Percentiles rank a stretch among this genome's conserved stretches.
Conservation (phyloP, 2,113 vertebrate species). For the Sander vitreus region DNA sequence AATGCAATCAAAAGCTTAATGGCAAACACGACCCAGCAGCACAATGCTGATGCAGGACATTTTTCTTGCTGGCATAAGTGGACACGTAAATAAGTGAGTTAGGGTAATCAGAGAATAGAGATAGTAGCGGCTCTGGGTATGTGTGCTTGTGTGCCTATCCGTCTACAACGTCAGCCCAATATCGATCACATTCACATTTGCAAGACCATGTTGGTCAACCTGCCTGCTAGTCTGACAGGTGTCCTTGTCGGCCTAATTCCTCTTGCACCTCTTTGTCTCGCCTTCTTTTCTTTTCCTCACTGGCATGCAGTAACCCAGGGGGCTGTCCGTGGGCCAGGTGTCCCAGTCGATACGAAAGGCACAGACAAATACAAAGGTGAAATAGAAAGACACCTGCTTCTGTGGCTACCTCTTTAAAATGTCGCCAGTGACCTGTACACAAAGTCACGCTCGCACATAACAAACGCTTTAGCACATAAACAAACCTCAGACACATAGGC, state of each 20-base stretch:
- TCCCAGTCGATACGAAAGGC: conserved; percentile 51
- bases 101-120: conserved; percentile 67
- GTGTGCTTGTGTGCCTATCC: conserved; percentile 4
- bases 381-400: conserved; percentile 55
- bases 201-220: conserved; percentile 46
- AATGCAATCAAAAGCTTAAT: conserved; percentile 83
- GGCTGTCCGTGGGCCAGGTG: conserved; percentile 65
- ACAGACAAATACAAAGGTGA: conserved; percentile 55
- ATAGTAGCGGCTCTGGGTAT: conserved; percentile 23
- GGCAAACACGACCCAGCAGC: conserved; percentile 68
- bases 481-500: background rate
- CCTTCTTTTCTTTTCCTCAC: conserved; percentile 49
- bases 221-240: conserved; percentile 76
- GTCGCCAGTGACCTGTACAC: background rate
- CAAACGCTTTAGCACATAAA: conserved; percentile 15
- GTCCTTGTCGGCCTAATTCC: conserved; percentile 76
- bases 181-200: conserved; percentile 73
- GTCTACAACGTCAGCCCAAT: conserved; percentile 51
- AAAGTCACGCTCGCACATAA: background rate
- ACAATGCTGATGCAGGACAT: conserved; percentile 76
- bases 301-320: conserved; percentile 50
- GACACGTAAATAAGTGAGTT: conserved; percentile 76
- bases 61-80: conserved; percentile 78
- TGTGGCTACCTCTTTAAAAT: conserved; percentile 47
- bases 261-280: conserved; percentile 51